phyloP scores from a whole-genome alignment of 2,888 invertebrate species.

The Bellardia pandia region DNA sequence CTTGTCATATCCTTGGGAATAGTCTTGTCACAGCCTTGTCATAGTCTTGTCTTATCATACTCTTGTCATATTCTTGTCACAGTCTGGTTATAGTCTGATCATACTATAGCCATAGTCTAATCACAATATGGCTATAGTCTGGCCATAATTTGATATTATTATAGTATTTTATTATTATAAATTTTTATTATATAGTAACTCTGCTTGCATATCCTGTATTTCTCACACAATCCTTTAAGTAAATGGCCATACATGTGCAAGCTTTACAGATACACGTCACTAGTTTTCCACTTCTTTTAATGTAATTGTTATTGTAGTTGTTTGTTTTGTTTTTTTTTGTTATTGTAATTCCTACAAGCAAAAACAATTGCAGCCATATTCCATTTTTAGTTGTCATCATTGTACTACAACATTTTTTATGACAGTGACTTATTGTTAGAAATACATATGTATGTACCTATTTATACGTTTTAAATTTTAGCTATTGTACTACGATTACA shows the following conservation, averaged over 20 bases:
- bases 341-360: neutral
- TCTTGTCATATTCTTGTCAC: no score
- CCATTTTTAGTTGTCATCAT: slow-evolving; percentile 62
- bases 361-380: slow-evolving; percentile 40
- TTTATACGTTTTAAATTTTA: neutral
- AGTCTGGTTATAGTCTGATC: no score
- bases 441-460: slow-evolving; percentile 30
- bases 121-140: no score
- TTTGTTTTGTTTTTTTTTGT: neutral
- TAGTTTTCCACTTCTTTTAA: neutral
- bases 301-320: neutral
- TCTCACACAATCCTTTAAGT: neutral
- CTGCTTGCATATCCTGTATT: neutral
- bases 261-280: slow-evolving; percentile 12
- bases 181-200: no score
- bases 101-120: no score
- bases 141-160: no score
- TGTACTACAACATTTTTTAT: slow-evolving; percentile 45
- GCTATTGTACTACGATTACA: slow-evolving; percentile 31
- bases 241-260: neutral
- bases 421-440: slow-evolving; percentile 62
- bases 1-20: no score
- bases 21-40: no score
- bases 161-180: no score
- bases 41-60: no score